Evolutionary conservation across 2,113 vertebrate species (phyloP), one percentile per base, ranked within the genome.

Genomic region (Thinocorus orbignyianus): DNA sequence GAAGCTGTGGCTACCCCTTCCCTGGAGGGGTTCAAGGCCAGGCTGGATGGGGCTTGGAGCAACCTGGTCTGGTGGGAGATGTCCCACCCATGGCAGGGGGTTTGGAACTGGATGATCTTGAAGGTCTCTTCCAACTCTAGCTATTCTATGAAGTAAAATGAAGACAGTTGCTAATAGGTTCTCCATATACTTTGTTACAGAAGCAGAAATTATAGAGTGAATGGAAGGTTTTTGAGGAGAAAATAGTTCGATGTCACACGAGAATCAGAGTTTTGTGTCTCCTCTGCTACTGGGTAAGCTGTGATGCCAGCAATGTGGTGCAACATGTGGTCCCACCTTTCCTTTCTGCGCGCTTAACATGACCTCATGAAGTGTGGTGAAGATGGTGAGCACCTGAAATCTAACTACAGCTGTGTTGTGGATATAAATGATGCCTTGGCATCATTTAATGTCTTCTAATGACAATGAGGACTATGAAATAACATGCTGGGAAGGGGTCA

Each of bases 361-460:
- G 70, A n/a, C 19, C 33, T 39, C 37, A 24, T 4, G 9, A 46
- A 55, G 48, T 1, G 10, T 58, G 37, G 16, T 0, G 0, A 68
- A 64, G 24, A 31, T 1, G 18, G 10, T 33, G 68, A 88, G 35
- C n/a, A 30, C 26, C 22, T 28, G 26, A 76, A 85, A 39, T 6
- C 35, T 19, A 77, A 44, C 33, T 61, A 44, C 1, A 1, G 26
- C 23, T 81, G 5, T 39, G 37, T 30, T 9, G 17, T 30, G 44
- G 33, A 2, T 64, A 10, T 17, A 76, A 86, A 65, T 7, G 19
- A 30, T 24, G 62, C 28, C 28, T 18, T 31, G 35, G n/a, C 16
- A 54, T 54, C 28, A 28, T 30, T 54, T 54, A 28, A 54, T 30
- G 52, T 28, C 52, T 30, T 28, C 16, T 54, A 17, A 55, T n/a